Evolutionary conservation across 2,797 vertebrate genomes (phyloP), one percentile per base, ranked within the genome.

Genomic region (Coendou prehensilis): DNA sequence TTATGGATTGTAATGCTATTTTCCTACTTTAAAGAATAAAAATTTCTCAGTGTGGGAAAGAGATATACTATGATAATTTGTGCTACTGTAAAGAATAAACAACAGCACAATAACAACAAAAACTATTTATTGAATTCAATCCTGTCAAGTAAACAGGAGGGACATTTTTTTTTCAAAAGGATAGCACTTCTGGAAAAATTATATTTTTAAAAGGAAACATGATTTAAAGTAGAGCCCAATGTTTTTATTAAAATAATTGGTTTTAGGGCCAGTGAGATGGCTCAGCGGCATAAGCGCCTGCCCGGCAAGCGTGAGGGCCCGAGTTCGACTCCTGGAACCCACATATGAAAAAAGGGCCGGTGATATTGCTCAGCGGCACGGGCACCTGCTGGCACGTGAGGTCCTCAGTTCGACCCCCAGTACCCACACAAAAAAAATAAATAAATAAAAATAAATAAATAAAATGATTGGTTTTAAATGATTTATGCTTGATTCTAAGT

Each of bases 181-280:
- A 69, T 69, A 37, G 17, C 37, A 81, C 15, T 22, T 54, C n/a
- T 14, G 2, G 18, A 78, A 97, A 94, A 73, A 80, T 93, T 90
- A 9, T 6, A 64, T 85, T 87, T 64, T 9, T 69, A 92, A 91
- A 76, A 81, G 47, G 87, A 95, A 85, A 82, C 10, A n/a, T 57
- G n/a, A 81, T 79, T 92, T 96, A 91, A 94, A 89, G 94, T 23
- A 57, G n/a, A 91, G 54, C 14, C 61, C 3, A 76, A 73, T 61
- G 4, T 89, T 91, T 96, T 91, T 67, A 87, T 95, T 93, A 87
- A 95, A 94, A 50, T 79, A 91, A 95, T 52, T 80, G 37, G 37
- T 41, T 41, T 41, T 41, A 41, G 37, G 37, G 37, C 2, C 37
- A 41, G 37, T 41, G 37, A 41, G 37, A 41, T 41, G 37, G 37